Evolutionary conservation across 2,113 vertebrate species (phyloP).

Genomic region (Sula dactylatra): DNA sequence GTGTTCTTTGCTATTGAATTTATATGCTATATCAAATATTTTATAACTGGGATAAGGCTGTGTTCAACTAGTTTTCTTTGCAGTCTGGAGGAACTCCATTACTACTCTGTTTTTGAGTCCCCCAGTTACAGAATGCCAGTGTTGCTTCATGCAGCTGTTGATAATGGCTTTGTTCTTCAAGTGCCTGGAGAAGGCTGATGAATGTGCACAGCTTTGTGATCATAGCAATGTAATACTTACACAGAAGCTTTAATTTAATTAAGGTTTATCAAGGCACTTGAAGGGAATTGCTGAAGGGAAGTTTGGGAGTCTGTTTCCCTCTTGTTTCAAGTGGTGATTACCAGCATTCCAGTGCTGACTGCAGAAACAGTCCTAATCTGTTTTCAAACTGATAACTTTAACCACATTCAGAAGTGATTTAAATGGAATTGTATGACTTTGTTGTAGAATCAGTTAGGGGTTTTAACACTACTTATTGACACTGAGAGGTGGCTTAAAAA

Average conservation of each 20-base stretch:
- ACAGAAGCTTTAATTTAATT: slow-evolving; percentile 1
- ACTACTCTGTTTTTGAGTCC: neutral
- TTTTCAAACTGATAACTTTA: neutral
- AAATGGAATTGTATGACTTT: neutral
- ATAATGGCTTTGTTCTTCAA: slow-evolving; percentile 9
- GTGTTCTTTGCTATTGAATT: neutral
- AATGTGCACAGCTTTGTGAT: neutral
- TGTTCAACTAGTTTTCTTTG: neutral
- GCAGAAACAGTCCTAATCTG: neutral
- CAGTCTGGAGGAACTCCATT: neutral
- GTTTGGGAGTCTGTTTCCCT: neutral
- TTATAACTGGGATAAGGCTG: neutral
- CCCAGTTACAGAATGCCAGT: neutral
- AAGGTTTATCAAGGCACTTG: neutral
- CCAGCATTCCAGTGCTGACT: neutral
- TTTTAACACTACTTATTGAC: neutral
- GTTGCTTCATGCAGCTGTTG: neutral
- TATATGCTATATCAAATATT: neutral
- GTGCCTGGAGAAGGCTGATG: neutral
- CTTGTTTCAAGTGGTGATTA: neutral
- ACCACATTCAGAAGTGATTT: neutral
- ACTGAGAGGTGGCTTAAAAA: neutral
- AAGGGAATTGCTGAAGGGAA: neutral
- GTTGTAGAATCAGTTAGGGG: neutral
- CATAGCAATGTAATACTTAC: neutral